These are phyloP conservation scores for Pseudopipra pipra DNA, from an alignment of 2,113 vertebrate genomes.

Conservation along the genomic window DNA sequence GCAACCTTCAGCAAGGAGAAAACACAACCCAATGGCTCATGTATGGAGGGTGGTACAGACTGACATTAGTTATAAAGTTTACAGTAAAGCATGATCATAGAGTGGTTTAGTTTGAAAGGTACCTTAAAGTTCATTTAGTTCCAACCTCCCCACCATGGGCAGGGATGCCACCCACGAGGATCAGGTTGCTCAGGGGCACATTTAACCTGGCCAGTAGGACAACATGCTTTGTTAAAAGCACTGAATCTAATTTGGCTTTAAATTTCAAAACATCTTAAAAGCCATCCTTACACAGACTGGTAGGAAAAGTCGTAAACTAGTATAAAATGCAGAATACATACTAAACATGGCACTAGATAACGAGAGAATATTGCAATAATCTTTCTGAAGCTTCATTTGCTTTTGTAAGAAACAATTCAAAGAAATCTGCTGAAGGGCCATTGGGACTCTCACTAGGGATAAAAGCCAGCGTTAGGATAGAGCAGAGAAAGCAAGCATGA, in stretches of 20 bases:
- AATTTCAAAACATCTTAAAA: not conserved
- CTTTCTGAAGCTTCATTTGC: not conserved
- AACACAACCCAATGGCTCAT: not conserved
- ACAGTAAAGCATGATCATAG: not conserved
- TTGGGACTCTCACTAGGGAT: not conserved
- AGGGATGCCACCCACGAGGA: not conserved
- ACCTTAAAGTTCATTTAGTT: not conserved
- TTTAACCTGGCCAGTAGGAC: not conserved
- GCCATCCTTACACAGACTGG: not conserved
- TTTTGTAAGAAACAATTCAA: not conserved
- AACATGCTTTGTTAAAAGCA: not conserved
- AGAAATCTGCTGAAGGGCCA: not conserved
- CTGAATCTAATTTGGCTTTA: not conserved
- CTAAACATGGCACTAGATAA: not conserved
- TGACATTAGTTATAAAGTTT: not conserved
- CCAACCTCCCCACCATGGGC: accelerated
- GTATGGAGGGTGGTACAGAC: not conserved
- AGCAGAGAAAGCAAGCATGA: not conserved
- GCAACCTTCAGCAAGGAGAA: not conserved
- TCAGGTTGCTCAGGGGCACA: not conserved
- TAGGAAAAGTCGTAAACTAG: not conserved
- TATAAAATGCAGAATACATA: not conserved
- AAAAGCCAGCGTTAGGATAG: not conserved
- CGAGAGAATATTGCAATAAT: not conserved
- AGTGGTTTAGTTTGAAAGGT: not conserved